Percentiles rank a stretch among this genome's conserved stretches.
Conservation (phyloP, 1,140 invertebrate genomes). For the Anadara kagoshimensis region DNA sequence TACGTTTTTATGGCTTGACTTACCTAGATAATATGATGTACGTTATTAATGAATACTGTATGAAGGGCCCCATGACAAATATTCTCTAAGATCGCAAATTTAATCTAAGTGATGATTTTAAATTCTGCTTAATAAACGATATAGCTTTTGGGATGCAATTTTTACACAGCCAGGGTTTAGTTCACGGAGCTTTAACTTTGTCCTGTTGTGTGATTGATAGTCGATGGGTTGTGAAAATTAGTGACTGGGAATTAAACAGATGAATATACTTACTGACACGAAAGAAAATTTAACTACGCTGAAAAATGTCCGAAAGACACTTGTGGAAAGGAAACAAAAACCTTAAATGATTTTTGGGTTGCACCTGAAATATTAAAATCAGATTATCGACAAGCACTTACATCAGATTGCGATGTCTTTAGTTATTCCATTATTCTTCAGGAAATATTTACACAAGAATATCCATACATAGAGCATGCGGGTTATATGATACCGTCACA, state of each 20-base stretch:
- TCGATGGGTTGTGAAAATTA: slow-evolving; percentile 63
- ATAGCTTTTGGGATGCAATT: slow-evolving; percentile 59
- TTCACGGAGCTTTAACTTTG: slow-evolving; percentile 59
- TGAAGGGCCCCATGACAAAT: slow-evolving; percentile 54
- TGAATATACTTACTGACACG: slow-evolving; percentile 11
- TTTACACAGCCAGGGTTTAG: slow-evolving; percentile 52
- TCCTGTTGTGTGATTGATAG: slow-evolving; percentile 58
- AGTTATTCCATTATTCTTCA: slow-evolving; percentile 58
- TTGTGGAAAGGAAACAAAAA: background rate
- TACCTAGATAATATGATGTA: slow-evolving; percentile 51
- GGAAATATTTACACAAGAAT: slow-evolving; percentile 58
- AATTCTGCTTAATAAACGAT: slow-evolving; percentile 56
- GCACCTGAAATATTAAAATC: slow-evolving; percentile 59
- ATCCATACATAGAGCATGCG: slow-evolving; percentile 52
- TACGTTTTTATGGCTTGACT: slow-evolving; percentile 62
- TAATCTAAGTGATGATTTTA: slow-evolving; percentile 59
- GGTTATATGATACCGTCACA: slow-evolving; percentile 39
- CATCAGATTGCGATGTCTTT: slow-evolving; percentile 48
- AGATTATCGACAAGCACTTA: slow-evolving; percentile 34
- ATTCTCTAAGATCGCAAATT: slow-evolving; percentile 58
- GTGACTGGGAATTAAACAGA: slow-evolving; percentile 56
- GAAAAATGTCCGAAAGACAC: background rate
- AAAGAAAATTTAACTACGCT: slow-evolving; percentile 17
- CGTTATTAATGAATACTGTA: slow-evolving; percentile 61
- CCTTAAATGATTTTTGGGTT: slow-evolving; percentile 49